Conservation (phyloP, 2,888 invertebrate species). For the Liopterus haemorrhoidalis region DNA sequence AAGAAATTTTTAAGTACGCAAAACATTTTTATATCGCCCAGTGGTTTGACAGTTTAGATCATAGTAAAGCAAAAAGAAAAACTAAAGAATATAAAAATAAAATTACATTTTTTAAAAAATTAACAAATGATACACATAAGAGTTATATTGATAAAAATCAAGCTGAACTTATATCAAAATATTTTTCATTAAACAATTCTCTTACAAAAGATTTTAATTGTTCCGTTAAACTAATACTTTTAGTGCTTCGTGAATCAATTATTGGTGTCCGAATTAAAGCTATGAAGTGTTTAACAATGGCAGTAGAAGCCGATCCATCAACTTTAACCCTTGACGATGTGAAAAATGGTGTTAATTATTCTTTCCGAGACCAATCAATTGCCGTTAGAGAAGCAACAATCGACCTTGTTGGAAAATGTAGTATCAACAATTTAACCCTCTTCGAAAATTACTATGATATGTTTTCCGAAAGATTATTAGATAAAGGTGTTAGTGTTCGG, state of each 20-base stretch:
- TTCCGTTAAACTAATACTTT: slow-evolving; percentile 59
- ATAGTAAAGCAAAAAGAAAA: slow-evolving; percentile 60
- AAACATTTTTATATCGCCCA: slow-evolving; percentile 88
- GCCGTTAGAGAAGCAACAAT: slow-evolving; percentile 94
- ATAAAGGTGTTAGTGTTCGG: slow-evolving; percentile 93
- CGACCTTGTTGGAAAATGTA: slow-evolving; percentile 92
- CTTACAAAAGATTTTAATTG: neutral
- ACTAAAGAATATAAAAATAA: slow-evolving; percentile 53
- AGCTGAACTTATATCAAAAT: neutral
- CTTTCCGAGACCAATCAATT: slow-evolving; percentile 88
- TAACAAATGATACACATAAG: too few species aligned
- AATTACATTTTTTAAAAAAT: slow-evolving; percentile 41
- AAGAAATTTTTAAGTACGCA: slow-evolving; percentile 76
- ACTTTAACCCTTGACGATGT: slow-evolving; percentile 79
- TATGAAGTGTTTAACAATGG: slow-evolving; percentile 92
- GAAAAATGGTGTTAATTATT: slow-evolving; percentile 85
- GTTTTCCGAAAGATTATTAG: slow-evolving; percentile 79
- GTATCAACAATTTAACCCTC: slow-evolving; percentile 83
- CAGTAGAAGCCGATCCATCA: slow-evolving; percentile 90
- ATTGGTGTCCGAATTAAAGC: slow-evolving; percentile 92
- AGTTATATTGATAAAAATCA: too few species aligned
- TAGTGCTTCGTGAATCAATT: slow-evolving; percentile 73
- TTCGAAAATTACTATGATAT: slow-evolving; percentile 92
- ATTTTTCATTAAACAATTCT: neutral
- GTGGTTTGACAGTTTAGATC: slow-evolving; percentile 76